Conservation (phyloP, 2,797 vertebrate genomes). For the Argyrosomus regius region DNA sequence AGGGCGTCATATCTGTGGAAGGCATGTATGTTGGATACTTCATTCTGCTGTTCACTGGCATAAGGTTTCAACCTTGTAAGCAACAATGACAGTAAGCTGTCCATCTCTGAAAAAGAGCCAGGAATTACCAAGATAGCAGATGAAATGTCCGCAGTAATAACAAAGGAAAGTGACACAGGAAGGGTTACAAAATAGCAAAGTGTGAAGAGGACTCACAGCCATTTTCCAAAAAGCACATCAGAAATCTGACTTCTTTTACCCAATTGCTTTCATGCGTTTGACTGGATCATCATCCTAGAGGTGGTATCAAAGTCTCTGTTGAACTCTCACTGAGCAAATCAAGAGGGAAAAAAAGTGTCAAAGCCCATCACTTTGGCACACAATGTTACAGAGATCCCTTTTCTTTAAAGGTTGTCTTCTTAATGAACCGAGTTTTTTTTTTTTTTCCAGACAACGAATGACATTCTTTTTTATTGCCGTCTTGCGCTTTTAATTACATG, state of each 20-base stretch:
- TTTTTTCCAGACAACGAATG: slow-evolving; percentile 13
- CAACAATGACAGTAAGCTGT: neutral
- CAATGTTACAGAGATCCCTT: neutral
- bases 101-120: slow-evolving; percentile 17
- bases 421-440: slow-evolving; percentile 22
- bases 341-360: neutral
- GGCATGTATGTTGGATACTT: slow-evolving; percentile 7
- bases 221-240: slow-evolving; percentile 13
- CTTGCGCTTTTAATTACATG: slow-evolving; percentile 23
- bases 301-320: slow-evolving; percentile 37
- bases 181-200: neutral
- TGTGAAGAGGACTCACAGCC: neutral
- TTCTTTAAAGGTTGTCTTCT: slow-evolving; percentile 17
- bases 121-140: neutral
- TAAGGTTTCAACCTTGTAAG: slow-evolving; percentile 7
- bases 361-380: slow-evolving; percentile 4
- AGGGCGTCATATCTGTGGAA: slow-evolving; percentile 19
- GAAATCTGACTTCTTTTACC: slow-evolving; percentile 27
- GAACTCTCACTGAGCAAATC: slow-evolving; percentile 5
- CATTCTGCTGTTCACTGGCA: slow-evolving; percentile 19
- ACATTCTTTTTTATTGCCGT: slow-evolving; percentile 4
- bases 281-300: slow-evolving; percentile 18
- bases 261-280: slow-evolving; percentile 37
- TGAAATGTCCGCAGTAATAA: slow-evolving; percentile 9
- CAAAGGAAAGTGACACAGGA: neutral